Evolutionary conservation across 2,797 vertebrate species (phyloP).

Genomic region (Champsocephalus esox): DNA sequence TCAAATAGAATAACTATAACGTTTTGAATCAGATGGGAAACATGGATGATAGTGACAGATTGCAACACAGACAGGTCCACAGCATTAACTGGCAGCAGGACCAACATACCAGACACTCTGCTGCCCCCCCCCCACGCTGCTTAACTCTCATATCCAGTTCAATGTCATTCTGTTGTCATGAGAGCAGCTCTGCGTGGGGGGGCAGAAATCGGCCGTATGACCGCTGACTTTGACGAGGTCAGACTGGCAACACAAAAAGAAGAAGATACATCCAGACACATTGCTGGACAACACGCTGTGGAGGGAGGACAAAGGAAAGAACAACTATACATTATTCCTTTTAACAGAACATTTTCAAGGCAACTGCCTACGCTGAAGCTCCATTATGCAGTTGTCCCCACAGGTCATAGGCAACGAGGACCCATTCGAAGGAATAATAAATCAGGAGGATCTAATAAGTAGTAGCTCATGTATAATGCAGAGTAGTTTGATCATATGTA

Average conservation of each 20-base stretch:
- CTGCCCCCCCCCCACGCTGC: background rate
- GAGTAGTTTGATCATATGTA: background rate
- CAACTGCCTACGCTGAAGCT: background rate
- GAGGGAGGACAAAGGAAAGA: slow-evolving; percentile 13
- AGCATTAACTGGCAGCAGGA: background rate
- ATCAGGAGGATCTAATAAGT: background rate
- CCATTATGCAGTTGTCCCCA: slow-evolving; percentile 27
- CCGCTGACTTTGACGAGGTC: slow-evolving; percentile 55
- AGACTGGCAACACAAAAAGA: slow-evolving; percentile 5
- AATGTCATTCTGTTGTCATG: slow-evolving; percentile 41
- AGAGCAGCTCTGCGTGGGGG: slow-evolving; percentile 22
- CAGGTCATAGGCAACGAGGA: background rate
- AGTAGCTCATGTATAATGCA: background rate
- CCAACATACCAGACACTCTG: background rate
- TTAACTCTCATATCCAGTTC: slow-evolving; percentile 28
- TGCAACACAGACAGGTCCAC: background rate
- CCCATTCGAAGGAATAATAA: background rate
- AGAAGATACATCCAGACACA: slow-evolving; percentile 31
- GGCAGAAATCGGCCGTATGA: slow-evolving; percentile 25
- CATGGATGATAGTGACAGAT: background rate
- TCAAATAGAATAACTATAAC: background rate
- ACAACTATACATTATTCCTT: slow-evolving; percentile 17
- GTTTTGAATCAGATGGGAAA: background rate
- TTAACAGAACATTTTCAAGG: slow-evolving; percentile 12
- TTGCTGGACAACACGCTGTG: slow-evolving; percentile 39